Evolutionary conservation across 2,113 vertebrate genomes (phyloP).

Genomic region (Hassar affinis): DNA sequence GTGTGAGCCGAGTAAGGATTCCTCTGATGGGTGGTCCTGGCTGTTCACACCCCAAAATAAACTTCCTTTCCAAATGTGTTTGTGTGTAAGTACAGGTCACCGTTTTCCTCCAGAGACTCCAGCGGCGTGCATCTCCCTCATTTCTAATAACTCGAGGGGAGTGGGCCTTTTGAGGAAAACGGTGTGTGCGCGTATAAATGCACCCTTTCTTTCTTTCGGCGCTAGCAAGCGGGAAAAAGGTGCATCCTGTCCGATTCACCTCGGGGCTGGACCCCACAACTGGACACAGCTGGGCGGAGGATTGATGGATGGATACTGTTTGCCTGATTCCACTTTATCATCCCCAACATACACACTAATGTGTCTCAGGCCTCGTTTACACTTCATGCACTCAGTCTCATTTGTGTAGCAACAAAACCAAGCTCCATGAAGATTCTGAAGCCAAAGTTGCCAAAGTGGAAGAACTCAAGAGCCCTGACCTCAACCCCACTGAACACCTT

Average conservation of each 20-base stretch:
- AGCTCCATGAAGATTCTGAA: not conserved
- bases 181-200: constrained; percentile 19
- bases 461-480: not conserved
- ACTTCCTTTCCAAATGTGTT: constrained; percentile 42
- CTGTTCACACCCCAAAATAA: constrained; percentile 45
- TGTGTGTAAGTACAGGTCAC: constrained; percentile 42
- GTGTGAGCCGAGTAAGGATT: constrained; percentile 35
- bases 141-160: constrained; percentile 51
- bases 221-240: constrained; percentile 44
- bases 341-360: not conserved
- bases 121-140: not conserved
- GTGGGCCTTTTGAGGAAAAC: constrained; percentile 53
- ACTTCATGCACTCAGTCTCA: not conserved
- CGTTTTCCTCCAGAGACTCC: constrained; percentile 38
- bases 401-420: not conserved
- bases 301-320: constrained; percentile 9
- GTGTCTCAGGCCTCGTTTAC: no score
- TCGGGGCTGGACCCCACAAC: constrained; percentile 7
- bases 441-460: not conserved
- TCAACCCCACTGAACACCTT: not conserved
- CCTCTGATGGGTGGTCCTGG: constrained; percentile 47
- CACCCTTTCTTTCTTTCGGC: constrained; percentile 5
- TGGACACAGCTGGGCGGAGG: constrained; percentile 27
- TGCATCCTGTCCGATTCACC: constrained; percentile 47
- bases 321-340: not conserved